Evolutionary conservation across 2,888 invertebrate species (phyloP).

Genomic region (Synanthedon tipuliformis): DNA sequence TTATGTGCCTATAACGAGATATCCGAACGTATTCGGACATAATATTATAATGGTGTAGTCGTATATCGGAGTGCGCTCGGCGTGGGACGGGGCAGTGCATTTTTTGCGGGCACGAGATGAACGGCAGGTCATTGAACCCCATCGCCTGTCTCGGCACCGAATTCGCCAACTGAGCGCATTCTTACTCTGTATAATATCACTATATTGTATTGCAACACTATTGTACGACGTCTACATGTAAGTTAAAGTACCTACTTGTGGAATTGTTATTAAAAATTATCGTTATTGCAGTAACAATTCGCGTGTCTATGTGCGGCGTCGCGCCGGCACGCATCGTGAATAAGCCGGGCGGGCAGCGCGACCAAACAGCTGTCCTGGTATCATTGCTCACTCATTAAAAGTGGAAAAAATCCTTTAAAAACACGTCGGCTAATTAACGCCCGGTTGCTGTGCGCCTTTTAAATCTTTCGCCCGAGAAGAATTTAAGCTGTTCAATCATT

Average conservation of each 20-base stretch:
- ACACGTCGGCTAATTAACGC: slow-evolving; percentile 33
- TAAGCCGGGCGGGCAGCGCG: slow-evolving; percentile 16
- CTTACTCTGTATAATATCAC: slow-evolving; percentile 9
- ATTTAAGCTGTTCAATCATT: slow-evolving; percentile 19
- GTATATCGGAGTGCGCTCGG: slow-evolving; percentile 52
- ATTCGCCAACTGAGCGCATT: slow-evolving; percentile 56
- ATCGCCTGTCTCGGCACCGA: slow-evolving; percentile 50
- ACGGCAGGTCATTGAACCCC: slow-evolving; percentile 56
- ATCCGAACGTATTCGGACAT: slow-evolving; percentile 31
- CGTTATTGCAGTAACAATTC: slow-evolving; percentile 14
- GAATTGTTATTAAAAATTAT: slow-evolving; percentile 1
- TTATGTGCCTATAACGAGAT: slow-evolving; percentile 36
- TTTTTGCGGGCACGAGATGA: slow-evolving; percentile 64
- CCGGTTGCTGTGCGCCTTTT: slow-evolving; percentile 31
- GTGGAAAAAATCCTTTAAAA: slow-evolving; percentile 34
- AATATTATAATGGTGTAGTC: slow-evolving; percentile 25
- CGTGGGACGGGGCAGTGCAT: slow-evolving; percentile 66
- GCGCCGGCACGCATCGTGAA: slow-evolving; percentile 39
- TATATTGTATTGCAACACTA: no score
- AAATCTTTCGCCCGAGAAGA: slow-evolving; percentile 30
- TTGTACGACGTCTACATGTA: no score
- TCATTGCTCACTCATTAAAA: slow-evolving; percentile 20
- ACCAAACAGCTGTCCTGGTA: slow-evolving; percentile 34
- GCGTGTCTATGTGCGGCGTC: slow-evolving; percentile 23
- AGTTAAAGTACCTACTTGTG: no score